Evolutionary conservation across 2,113 vertebrate genomes (phyloP).

Genomic region (Corythaixoides concolor): DNA sequence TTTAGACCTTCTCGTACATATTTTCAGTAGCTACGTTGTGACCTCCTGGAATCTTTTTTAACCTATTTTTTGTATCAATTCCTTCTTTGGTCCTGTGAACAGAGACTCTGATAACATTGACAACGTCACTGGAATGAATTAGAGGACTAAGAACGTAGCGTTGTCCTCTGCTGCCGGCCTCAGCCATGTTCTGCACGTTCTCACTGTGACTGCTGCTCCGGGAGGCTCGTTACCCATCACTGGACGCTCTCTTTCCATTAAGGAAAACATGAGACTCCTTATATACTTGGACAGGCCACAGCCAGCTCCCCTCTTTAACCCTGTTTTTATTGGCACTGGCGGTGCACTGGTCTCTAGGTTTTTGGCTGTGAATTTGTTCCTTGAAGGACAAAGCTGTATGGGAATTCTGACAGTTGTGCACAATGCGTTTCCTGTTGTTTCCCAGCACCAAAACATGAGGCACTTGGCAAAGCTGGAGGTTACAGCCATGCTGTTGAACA

Average conservation of each 20-base stretch:
- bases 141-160: fast-evolving
- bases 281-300: background rate
- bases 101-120: background rate
- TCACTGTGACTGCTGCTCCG: background rate
- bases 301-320: background rate
- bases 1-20: fast-evolving
- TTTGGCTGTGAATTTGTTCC: background rate
- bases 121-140: background rate
- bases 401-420: background rate
- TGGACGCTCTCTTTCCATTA: background rate
- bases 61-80: background rate
- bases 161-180: background rate
- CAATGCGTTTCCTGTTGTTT: background rate
- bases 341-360: background rate
- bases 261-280: background rate
- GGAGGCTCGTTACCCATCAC: fast-evolving
- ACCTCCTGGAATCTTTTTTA: background rate
- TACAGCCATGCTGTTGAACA: fast-evolving
- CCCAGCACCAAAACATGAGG: background rate
- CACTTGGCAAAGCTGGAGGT: background rate
- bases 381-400: background rate
- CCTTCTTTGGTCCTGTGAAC: background rate
- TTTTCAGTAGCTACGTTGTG: fast-evolving
- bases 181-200: too few species aligned
- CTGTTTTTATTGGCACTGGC: background rate